Conservation (phyloP, 2,797 vertebrate species). For the Antennarius maculatus region DNA sequence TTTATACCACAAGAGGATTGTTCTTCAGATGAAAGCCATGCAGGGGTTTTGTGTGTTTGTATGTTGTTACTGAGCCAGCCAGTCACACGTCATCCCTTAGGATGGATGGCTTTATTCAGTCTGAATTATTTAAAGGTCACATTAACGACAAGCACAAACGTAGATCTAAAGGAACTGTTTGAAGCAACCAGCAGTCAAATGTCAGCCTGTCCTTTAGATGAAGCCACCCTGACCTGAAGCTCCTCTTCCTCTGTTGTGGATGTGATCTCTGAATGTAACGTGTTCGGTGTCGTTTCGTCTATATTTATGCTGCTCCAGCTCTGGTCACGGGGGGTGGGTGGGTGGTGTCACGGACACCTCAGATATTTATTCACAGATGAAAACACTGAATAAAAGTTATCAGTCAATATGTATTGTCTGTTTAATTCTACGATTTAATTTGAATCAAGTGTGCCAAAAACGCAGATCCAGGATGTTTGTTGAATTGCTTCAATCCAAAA, state of each 20-base stretch:
- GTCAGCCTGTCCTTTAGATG: background rate
- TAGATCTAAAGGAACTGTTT: too few species aligned
- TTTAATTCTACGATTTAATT: background rate
- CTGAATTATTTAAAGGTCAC: slow-evolving; percentile 1
- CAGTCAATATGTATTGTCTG: background rate
- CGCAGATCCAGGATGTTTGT: too few species aligned
- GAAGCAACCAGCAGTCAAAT: slow-evolving; percentile 16
- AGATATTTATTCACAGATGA: slow-evolving; percentile 60
- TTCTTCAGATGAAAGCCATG: too few species aligned
- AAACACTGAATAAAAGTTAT: slow-evolving; percentile 55
- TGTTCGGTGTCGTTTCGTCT: slow-evolving; percentile 51
- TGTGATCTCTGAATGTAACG: slow-evolving; percentile 56
- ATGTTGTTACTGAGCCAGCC: slow-evolving; percentile 5
- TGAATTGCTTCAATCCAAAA: too few species aligned
- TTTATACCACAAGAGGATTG: too few species aligned
- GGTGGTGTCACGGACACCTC: slow-evolving; percentile 3
- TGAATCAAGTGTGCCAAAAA: too few species aligned
- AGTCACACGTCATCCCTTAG: slow-evolving; percentile 2
- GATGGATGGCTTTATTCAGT: slow-evolving; percentile 14
- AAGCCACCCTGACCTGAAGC: slow-evolving; percentile 22
- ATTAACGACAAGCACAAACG: slow-evolving; percentile 50
- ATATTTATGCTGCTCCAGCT: slow-evolving; percentile 47
- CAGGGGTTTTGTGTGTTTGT: too few species aligned
- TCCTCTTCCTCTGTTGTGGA: background rate
- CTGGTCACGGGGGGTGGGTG: background rate